Evolutionary conservation across 2,888 invertebrate genomes (phyloP).

Genomic region (Hirtodrosophila histrioides): DNA sequence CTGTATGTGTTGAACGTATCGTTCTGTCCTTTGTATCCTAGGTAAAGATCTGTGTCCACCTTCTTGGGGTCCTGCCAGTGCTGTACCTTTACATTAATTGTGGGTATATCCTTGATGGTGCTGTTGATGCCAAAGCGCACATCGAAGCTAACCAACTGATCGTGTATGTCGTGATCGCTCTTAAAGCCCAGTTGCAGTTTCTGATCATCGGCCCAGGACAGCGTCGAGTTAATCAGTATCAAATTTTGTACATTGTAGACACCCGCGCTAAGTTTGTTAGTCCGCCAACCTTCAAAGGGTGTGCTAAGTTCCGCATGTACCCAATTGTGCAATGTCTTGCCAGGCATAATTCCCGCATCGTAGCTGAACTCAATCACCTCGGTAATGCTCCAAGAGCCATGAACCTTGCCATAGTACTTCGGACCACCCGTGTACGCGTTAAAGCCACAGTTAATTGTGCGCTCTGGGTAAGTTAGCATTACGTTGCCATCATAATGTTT

Average conservation of each 20-base stretch:
- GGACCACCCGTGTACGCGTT: constrained; percentile 85
- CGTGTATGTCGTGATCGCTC: constrained; percentile 85
- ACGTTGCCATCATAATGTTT: constrained; percentile 88
- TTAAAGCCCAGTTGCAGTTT: constrained; percentile 86
- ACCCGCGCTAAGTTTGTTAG: constrained; percentile 85
- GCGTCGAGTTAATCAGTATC: constrained; percentile 85
- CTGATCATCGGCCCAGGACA: constrained; percentile 87
- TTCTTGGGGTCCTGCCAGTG: constrained; percentile 86
- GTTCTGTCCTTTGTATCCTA: constrained; percentile 84
- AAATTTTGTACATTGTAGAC: constrained; percentile 85
- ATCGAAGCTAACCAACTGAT: constrained; percentile 84
- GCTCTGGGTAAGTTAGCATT: constrained; percentile 90
- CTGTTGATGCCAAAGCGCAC: constrained; percentile 86
- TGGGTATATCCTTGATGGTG: constrained; percentile 86
- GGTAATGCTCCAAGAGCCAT: constrained; percentile 89
- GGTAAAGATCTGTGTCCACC: constrained; percentile 85
- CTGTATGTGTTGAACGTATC: constrained; percentile 86
- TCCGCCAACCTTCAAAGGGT: constrained; percentile 86
- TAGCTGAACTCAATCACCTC: constrained; percentile 85
- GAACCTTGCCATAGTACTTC: constrained; percentile 84
- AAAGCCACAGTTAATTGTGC: constrained; percentile 89
- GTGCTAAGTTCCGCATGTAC: constrained; percentile 85
- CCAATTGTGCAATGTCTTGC: constrained; percentile 80
- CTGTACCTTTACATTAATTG: constrained; percentile 86
- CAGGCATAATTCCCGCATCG: constrained; percentile 79